phyloP scores from a whole-genome alignment of 2,888 invertebrate species.

The Dryocosmus kuriphilus region DNA sequence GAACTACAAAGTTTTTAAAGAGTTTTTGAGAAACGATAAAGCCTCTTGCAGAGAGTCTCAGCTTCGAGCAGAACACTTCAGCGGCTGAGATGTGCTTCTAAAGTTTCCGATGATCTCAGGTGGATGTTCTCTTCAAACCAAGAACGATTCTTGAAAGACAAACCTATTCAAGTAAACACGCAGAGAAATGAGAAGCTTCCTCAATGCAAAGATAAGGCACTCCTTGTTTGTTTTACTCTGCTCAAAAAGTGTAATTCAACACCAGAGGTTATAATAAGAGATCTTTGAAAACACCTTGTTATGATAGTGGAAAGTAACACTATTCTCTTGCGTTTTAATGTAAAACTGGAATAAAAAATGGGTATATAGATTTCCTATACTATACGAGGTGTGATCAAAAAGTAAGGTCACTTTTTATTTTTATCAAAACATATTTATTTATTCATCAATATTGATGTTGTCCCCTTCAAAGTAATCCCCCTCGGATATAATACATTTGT shows the following conservation, averaged over 20 bases:
- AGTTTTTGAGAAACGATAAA: not conserved
- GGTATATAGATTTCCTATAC: too few species aligned
- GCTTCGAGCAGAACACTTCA: constrained; percentile 12
- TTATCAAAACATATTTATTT: too few species aligned
- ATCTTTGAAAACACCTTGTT: not conserved
- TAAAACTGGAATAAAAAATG: too few species aligned
- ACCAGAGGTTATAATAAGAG: too few species aligned
- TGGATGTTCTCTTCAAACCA: constrained; percentile 9
- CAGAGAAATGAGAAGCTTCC: constrained; percentile 7
- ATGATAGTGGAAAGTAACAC: not conserved
- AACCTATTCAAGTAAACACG: constrained; percentile 10
- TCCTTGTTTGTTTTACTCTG: not conserved
- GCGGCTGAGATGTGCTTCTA: constrained; percentile 15
- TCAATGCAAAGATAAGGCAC: not conserved
- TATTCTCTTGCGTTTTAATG: too few species aligned
- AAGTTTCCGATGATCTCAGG: constrained; percentile 28
- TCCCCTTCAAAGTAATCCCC: too few species aligned
- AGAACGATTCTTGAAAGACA: constrained; percentile 23
- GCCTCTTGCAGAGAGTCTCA: not conserved
- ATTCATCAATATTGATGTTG: too few species aligned
- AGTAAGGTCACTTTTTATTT: too few species aligned
- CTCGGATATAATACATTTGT: too few species aligned
- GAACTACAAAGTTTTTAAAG: not conserved
- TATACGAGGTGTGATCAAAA: too few species aligned
- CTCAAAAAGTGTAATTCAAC: not conserved